A percentile compares a stretch with the other conserved stretches of the same genome.
Conservation (phyloP, 2,113 vertebrate species). For the Perccottus glenii region DNA sequence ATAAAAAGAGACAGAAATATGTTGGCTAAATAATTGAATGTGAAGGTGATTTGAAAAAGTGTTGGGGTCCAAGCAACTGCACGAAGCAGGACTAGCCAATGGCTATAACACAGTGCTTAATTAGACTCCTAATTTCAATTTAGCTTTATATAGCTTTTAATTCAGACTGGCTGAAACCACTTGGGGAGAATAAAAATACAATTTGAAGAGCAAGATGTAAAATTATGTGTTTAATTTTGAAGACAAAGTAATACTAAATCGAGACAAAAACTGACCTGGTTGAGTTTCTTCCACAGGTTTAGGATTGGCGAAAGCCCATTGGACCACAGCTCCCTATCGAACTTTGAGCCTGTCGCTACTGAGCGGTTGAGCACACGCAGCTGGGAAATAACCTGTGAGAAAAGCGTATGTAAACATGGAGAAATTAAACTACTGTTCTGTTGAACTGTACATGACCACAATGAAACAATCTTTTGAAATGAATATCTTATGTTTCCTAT, state of each 20-base stretch:
- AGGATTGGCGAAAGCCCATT: slow-evolving; percentile 93
- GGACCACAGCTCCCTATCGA: slow-evolving; percentile 96
- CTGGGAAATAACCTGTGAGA: slow-evolving; percentile 91
- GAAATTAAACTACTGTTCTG: background rate
- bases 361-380: slow-evolving; percentile 90
- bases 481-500: no score
- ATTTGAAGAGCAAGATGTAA: background rate
- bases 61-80: slow-evolving; percentile 61
- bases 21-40: slow-evolving; percentile 64
- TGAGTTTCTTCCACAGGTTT: slow-evolving; percentile 96
- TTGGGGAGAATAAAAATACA: slow-evolving; percentile 4
- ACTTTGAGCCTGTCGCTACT: slow-evolving; percentile 89
- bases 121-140: slow-evolving; percentile 46
- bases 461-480: no score
- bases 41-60: slow-evolving; percentile 55
- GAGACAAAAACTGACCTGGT: slow-evolving; percentile 83
- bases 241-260: background rate
- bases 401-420: slow-evolving; percentile 18
- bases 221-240: background rate
- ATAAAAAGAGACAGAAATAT: slow-evolving; percentile 17
- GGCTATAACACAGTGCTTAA: slow-evolving; percentile 23
- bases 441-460: no score
- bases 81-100: slow-evolving; percentile 24
- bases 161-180: slow-evolving; percentile 15
- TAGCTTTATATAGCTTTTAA: slow-evolving; percentile 34